Evolutionary conservation across 1,140 invertebrate species (phyloP), one percentile per base, ranked within the genome.

Genomic region (Conus betulinus): DNA sequence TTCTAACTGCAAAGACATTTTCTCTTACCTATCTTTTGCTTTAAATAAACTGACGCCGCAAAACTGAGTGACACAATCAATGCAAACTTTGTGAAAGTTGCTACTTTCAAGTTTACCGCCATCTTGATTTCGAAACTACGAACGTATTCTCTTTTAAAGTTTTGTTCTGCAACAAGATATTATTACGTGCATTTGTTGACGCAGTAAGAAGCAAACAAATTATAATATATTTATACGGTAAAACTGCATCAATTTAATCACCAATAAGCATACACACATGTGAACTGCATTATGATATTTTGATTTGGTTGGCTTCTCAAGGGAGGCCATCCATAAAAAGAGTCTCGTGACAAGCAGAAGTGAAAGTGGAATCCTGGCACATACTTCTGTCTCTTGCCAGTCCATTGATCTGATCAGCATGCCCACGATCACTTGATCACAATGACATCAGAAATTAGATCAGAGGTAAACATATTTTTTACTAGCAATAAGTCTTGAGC

Each of bases 21-120:
- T 39, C 10, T 25, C 87, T 88, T 51, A 88, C 87, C 87, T 74
- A 88, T 63, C 81, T 88, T 88, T 60, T 17, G 57, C 51, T 57
- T 84, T 55, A 83, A n/a, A 63, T 88, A 88, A 15, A 74, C 20
- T 10, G 79, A n/a, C 8, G 55, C 10, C 51, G 25, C 60, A 23
- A 79, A 53, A 20, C 25, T 17, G 51, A 79, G 53, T 6, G 27
- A 20, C 27, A 74, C 23, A 13, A 88, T 20, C 1, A 13, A n/a
- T 0, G 81, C 27, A 15, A 67, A 53, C 15, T 23, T 74, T 7
- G 63, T 63, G 17, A 63, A 67, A n/a, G 55, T 83, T 63, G 60
- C 17, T 63, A 55, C 51, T 84, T 88, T 88, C 81, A 71, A 84
- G 74, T 15, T 52, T 88, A 52, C 79, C 87, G 87, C 87, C 87